A percentile compares a stretch with the other conserved stretches of the same genome.
phyloP scores from a whole-genome alignment of 2,113 vertebrate genomes.

The Meleagris gallopavo region DNA sequence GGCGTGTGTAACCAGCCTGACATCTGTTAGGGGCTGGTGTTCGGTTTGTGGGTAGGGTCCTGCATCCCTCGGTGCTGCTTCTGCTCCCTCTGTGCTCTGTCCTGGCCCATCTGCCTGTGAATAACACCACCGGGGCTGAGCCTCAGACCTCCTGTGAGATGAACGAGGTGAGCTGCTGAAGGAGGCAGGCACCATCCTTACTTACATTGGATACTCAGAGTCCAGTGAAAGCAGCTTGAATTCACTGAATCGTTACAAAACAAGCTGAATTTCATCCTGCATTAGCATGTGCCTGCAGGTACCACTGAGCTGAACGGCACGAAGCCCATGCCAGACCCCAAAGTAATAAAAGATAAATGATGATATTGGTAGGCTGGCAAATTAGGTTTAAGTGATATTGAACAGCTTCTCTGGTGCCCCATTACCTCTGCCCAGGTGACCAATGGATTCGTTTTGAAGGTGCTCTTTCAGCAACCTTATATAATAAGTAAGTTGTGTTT shows the following conservation, averaged over 20 bases:
- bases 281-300: background rate
- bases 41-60: fast-evolving
- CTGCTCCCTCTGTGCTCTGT: background rate
- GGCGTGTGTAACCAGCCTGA: background rate
- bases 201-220: background rate
- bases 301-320: background rate
- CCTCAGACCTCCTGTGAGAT: background rate
- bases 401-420: background rate
- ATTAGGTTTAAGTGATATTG: background rate
- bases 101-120: background rate
- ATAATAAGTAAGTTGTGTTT: background rate
- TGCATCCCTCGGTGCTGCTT: background rate
- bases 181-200: background rate
- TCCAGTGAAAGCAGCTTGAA: background rate
- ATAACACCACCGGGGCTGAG: background rate
- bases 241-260: background rate
- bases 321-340: background rate
- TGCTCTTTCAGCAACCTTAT: background rate
- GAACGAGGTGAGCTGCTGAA: constrained; percentile 24
- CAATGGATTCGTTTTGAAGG: background rate
- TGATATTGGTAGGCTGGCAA: background rate
- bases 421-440: background rate
- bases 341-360: background rate
- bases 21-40: background rate
- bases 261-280: background rate